Base-by-base conservation (phyloP, 1,140 invertebrate species). In the Drosophila oshimai region DNA sequence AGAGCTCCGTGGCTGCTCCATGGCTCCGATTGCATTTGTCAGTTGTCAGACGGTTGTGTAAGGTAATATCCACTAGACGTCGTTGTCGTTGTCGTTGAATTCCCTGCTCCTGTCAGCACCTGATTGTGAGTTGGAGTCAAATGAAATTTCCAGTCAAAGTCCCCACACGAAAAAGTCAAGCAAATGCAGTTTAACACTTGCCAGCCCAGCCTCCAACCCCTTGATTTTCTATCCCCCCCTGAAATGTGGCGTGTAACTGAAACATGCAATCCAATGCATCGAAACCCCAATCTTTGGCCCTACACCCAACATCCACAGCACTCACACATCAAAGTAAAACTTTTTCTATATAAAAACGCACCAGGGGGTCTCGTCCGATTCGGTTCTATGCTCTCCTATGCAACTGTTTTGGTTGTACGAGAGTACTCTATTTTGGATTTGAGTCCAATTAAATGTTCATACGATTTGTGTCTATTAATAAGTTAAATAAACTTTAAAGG, bases 271-370 rank as follows among this genome's bases (percentile, higher is more conserved):
- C 69, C 74, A 62, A 57, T 60, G 78, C 79, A 83, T 36, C 17
- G 57, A 26, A 73, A 42, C 42, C 33, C 61, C 61, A 64, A 41
- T 29, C 42, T 15, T 45, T 15, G n/a, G 18, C 2, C 46, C 29
- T 5, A 55, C 9, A 55, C 9, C 45, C 74, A 51, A 26, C 37
- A 44, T 54, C 26, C 29, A 31, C 62, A 34, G 36, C 33, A 26
- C 24, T 49, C 47, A 70, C 57, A 81, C 81, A 87, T 87, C 81
- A 87, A 87, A 87, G 81, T 53, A 57, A 61, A 87, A 87, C 64
- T 81, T 74, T 83, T 86, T 87, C 81, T 74, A 87, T 81, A 87
- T 87, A 81, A 87, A 88, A 87, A 88, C 81, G 60, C 81, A 68
- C 47, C 81, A 87, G 81, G 81, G 81, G 81, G 81, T 87, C 81